These are phyloP conservation scores for Trachops cirrhosus DNA, from an alignment of 2,797 vertebrate species.

Conservation along the genomic window DNA sequence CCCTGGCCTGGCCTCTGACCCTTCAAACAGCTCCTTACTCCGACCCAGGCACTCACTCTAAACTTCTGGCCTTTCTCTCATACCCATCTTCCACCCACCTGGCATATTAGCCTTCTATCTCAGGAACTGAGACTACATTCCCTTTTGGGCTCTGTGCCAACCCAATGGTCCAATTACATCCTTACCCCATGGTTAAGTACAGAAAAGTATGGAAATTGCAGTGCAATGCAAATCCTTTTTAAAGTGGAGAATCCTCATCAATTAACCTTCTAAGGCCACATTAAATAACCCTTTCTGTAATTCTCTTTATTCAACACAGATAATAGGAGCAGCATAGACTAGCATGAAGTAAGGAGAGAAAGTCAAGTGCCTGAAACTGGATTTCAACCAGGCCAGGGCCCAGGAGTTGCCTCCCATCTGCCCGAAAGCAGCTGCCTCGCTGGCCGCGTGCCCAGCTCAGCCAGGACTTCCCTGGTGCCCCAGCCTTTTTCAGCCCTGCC, in stretches of 20 bases:
- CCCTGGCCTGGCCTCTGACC: background rate
- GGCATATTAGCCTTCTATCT: background rate
- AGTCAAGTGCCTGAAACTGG: background rate
- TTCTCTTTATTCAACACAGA: background rate
- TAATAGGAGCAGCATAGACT: background rate
- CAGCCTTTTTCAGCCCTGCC: background rate
- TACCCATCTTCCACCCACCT: fast-evolving
- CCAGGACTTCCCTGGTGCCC: background rate
- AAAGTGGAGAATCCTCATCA: background rate
- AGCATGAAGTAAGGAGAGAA: background rate
- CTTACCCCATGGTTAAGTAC: background rate
- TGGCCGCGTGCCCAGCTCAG: background rate
- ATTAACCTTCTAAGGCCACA: background rate
- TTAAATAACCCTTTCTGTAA: background rate
- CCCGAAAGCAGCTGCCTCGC: background rate
- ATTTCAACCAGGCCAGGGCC: background rate
- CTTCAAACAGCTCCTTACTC: background rate
- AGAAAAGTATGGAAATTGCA: background rate
- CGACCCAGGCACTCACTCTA: background rate
- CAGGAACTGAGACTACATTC: background rate
- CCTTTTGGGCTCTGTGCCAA: background rate
- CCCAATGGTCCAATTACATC: background rate
- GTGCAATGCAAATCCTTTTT: background rate
- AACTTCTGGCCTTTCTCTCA: background rate
- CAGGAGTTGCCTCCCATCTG: background rate